Base-by-base conservation (phyloP, 2,797 vertebrate genomes). In the Nyctibius grandis region DNA sequence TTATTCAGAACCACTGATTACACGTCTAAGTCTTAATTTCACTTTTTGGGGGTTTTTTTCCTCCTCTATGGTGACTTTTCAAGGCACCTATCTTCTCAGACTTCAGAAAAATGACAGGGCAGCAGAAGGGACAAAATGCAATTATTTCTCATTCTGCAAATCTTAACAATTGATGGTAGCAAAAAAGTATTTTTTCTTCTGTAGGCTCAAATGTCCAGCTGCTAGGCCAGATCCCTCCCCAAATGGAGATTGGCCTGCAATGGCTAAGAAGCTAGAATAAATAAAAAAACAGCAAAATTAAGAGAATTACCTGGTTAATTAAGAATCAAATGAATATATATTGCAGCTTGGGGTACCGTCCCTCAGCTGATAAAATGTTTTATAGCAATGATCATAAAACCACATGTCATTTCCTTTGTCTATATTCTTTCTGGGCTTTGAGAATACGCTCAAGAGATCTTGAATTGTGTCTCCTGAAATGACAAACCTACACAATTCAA, bases 321-420 rank as follows among this genome's bases (percentile, higher is more conserved):
- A 67, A 38, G 79, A 93, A 73, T 84, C 50, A 21, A 38, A 56
- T 45, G 18, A 85, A 63, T 64, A 64, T 68, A 61, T 85, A 57
- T 44, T 87, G 68, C 63, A 85, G 64, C 51, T 80, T 69, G 45
- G 51, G 64, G 40, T 63, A 57, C 61, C 34, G 38, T 88, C 88
- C 81, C 57, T 80, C 72, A 38, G 93, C 72, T 74, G 84, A 95
- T 94, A 96, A 91, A 91, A 81, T 83, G 7, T 80, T 94, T 95
- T 83, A 83, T 38, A 77, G 63, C 48, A 54, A 31, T 16, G 64
- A 85, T 77, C 68, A 17, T 91, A 96, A 96, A 93, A 57, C 64
- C 78, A 87, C 83, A 79, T 86, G 68, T 38, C 33, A 31, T 72
- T 95, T 95, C 88, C 88, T 93, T 68, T 80, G 60, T 80, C 95